A percentile compares a stretch with the other conserved stretches of the same genome.
Conservation (phyloP, 2,888 invertebrate species). For the Didymodactylos carnosus region DNA sequence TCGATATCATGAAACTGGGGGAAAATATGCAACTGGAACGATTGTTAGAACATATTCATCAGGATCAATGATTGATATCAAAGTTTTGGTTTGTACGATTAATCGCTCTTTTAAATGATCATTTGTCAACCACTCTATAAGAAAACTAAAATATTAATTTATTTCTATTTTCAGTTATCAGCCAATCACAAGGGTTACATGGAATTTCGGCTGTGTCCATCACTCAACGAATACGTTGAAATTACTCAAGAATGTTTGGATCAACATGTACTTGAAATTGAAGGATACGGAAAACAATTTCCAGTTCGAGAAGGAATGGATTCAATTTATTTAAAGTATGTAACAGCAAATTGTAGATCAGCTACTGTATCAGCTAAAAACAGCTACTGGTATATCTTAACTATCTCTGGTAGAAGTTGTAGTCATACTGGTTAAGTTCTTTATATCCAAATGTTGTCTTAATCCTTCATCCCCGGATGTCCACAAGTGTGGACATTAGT, state of each 20-base stretch:
- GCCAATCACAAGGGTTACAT: slow-evolving; percentile 32
- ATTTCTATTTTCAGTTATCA: slow-evolving; percentile 21
- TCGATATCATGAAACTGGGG: slow-evolving; percentile 26
- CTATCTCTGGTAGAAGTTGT: no score
- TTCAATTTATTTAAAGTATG: slow-evolving; percentile 4
- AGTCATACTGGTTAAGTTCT: no score
- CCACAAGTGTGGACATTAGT: no score
- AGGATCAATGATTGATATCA: slow-evolving; percentile 26
- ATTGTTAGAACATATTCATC: slow-evolving; percentile 24
- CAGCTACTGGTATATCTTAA: no score
- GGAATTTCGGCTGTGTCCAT: slow-evolving; percentile 30
- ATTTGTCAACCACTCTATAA: no score
- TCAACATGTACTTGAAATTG: slow-evolving; percentile 22
- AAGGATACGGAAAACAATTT: slow-evolving; percentile 19
- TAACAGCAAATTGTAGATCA: no score
- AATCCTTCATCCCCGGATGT: no score
- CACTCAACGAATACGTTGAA: slow-evolving; percentile 19
- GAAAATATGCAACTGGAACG: slow-evolving; percentile 26
- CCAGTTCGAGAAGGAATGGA: background rate
- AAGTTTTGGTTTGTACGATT: slow-evolving; percentile 17
- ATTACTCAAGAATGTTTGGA: slow-evolving; percentile 28
- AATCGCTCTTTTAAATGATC: background rate
- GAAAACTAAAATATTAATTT: no score
- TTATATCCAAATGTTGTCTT: no score
- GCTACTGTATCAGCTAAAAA: no score